These are phyloP conservation scores for Drosophila vallismaia DNA, from an alignment of 2,888 invertebrate species.

Conservation along the genomic window DNA sequence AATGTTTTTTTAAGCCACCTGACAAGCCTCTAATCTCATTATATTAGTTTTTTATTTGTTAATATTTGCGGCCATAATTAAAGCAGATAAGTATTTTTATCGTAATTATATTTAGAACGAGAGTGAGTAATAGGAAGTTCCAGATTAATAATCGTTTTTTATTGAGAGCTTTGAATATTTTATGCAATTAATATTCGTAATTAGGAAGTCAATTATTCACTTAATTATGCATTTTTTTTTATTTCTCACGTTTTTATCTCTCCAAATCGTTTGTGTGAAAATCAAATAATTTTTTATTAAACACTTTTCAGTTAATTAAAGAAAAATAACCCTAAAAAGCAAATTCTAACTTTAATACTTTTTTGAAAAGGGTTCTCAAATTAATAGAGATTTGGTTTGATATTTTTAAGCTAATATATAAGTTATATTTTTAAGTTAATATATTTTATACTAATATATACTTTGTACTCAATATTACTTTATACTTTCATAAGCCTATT, in stretches of 20 bases:
- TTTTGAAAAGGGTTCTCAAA: not conserved
- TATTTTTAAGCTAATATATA: too few species aligned
- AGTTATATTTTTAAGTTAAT: too few species aligned
- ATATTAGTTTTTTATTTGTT: constrained; percentile 15
- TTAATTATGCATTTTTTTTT: constrained; percentile 3
- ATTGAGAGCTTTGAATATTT: constrained; percentile 17
- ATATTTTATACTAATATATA: too few species aligned
- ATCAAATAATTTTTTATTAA: not conserved
- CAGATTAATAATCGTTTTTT: constrained; percentile 12
- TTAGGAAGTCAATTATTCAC: constrained; percentile 9
- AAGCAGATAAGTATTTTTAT: not conserved
- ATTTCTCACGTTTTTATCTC: not conserved
- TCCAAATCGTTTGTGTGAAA: not conserved
- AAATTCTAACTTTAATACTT: not conserved
- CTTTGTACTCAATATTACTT: too few species aligned
- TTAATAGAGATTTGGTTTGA: too few species aligned
- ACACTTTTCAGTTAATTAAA: not conserved
- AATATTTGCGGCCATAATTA: constrained; percentile 12
- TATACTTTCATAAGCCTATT: too few species aligned
- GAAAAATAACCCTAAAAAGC: not conserved
- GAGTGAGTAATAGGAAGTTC: not conserved
- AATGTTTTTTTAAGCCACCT: not conserved
- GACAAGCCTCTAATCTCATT: not conserved
- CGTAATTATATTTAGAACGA: not conserved
- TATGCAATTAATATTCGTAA: constrained; percentile 6